A percentile compares a stretch with the other conserved stretches of the same genome.
Evolutionary conservation across 2,797 vertebrate genomes (phyloP).

Genomic region (Botia kubotai): DNA sequence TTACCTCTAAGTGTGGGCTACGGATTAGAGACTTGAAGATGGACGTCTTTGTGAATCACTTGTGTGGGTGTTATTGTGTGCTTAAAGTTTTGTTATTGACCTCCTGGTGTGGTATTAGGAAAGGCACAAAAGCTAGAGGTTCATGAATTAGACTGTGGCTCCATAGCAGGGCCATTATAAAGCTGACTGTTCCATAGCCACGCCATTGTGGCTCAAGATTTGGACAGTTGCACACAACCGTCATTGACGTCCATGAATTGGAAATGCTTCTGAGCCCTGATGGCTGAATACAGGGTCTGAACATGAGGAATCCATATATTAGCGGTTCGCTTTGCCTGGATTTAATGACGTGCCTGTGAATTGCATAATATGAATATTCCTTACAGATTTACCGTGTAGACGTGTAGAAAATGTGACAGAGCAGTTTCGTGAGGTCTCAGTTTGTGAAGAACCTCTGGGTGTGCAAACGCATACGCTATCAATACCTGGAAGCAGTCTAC

Average conservation of each 20-base stretch:
- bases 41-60: constrained; percentile 48
- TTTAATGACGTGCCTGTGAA: constrained; percentile 50
- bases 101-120: constrained; percentile 79
- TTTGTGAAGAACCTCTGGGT: constrained; percentile 5
- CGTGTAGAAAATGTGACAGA: constrained; percentile 12
- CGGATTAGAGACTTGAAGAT: constrained; percentile 37
- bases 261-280: constrained; percentile 50
- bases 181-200: constrained; percentile 48
- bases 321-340: constrained; percentile 37
- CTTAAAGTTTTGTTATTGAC: constrained; percentile 71
- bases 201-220: constrained; percentile 55
- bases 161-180: constrained; percentile 39
- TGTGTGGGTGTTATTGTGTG: constrained; percentile 54
- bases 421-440: neutral
- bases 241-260: constrained; percentile 62
- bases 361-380: constrained; percentile 39
- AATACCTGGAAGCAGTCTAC: neutral
- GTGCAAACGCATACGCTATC: constrained; percentile 2
- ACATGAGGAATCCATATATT: constrained; percentile 64
- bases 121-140: constrained; percentile 75
- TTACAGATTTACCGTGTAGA: constrained; percentile 14
- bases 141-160: constrained; percentile 77
- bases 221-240: constrained; percentile 60
- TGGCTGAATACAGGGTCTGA: constrained; percentile 64
- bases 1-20: constrained; percentile 51